phyloP scores from a whole-genome alignment of 2,888 invertebrate genomes.

The Choristoneura rosaceana region DNA sequence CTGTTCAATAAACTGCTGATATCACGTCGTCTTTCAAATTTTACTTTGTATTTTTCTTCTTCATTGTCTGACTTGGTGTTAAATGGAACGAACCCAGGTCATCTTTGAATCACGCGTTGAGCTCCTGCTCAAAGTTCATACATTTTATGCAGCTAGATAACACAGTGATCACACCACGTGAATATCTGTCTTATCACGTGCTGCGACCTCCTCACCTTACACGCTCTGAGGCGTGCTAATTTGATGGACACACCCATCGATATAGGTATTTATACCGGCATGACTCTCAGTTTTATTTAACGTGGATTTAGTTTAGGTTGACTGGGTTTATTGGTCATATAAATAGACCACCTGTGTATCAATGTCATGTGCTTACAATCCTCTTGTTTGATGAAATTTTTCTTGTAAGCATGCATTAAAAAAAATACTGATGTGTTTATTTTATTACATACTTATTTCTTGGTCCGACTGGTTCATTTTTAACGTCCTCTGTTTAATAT shows the following conservation, averaged over 20 bases:
- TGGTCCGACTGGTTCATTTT: no score
- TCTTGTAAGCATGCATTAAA: no score
- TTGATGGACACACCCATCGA: conserved; percentile 34
- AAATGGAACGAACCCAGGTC: not conserved
- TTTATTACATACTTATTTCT: no score
- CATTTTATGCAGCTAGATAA: conserved; percentile 15
- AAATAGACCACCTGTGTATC: not conserved
- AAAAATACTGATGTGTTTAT: no score
- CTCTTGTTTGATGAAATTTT: no score
- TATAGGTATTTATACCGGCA: not conserved
- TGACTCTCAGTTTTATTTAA: not conserved
- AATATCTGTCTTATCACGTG: conserved; percentile 13
- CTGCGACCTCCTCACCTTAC: conserved; percentile 8
- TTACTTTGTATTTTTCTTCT: not conserved
- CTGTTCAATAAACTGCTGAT: not conserved
- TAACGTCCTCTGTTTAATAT: not conserved
- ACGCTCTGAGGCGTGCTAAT: conserved; percentile 15
- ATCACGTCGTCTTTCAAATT: not conserved
- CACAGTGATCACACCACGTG: conserved; percentile 28
- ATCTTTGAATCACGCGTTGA: conserved; percentile 24
- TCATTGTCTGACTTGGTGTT: not conserved
- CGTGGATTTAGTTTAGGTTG: not conserved
- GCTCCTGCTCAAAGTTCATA: conserved; percentile 24
- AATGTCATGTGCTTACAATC: not conserved
- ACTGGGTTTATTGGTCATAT: not conserved